Evolutionary conservation across 2,888 invertebrate species (phyloP), one percentile per base, ranked within the genome.

Genomic region (Gandaritis pyraliata): DNA sequence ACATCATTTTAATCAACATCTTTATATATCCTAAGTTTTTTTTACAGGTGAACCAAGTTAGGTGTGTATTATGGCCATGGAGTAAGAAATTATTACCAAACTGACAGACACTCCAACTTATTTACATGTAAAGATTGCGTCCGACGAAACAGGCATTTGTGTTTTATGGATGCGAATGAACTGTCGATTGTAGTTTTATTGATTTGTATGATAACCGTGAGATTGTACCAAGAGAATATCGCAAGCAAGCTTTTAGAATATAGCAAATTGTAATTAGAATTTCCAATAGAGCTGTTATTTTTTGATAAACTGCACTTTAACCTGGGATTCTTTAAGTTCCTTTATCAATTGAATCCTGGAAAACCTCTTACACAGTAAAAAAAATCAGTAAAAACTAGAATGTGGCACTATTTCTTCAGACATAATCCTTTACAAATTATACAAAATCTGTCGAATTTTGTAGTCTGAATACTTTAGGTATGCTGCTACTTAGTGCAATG

Each of bases 141-240:
- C 61, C 65, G 63, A 65, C 7, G 53, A 58, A 64, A 65, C 59
- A 46, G 59, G 48, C 52, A 67, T 38, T 64, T 65, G 50, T 64
- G 63, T 69, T 69, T 66, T 69, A 66, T 65, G 58, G 60, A 63
- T 59, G 64, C 62, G 64, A 69, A 69, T 66, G 66, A 66, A 66
- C 62, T 39, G 51, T 45, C 68, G 43, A 66, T 66, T 68, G 68
- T 68, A 57, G 49, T 46, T 68, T 68, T 64, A 68, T 68, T 64
- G 68, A 64, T 66, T 66, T 58, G 64, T 57, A 50, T 47, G 53
- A 56, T 61, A 56, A 62, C 58, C 58, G 66, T 68, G 68, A 63
- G 63, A 65, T 63, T 47, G 46, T 58, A 47, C 23, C n/a, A n/a
- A n/a, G 1, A 23, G 3, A 1, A 23, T 33, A 33, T 8, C 8